These are phyloP conservation scores for Schizopygopsis pylzovi DNA, from an alignment of 2,797 vertebrate species.

Conservation along the genomic window DNA sequence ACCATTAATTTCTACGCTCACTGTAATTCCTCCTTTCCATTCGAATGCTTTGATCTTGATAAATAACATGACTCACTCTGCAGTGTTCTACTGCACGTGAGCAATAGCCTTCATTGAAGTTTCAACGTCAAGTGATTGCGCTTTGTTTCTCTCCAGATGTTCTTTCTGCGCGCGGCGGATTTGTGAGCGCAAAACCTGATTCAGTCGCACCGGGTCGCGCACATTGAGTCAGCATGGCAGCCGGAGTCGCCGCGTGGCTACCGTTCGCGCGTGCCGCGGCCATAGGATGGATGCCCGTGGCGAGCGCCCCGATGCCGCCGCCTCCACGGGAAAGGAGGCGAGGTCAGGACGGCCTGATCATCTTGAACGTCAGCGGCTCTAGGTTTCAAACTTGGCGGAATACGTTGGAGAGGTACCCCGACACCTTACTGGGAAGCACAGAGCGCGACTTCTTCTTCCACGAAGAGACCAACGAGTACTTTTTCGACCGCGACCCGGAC, in stretches of 20 bases:
- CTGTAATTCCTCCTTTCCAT: background rate
- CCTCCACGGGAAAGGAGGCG: slow-evolving; percentile 82
- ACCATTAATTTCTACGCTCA: background rate
- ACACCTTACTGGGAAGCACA: slow-evolving; percentile 93
- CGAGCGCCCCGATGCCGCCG: slow-evolving; percentile 88
- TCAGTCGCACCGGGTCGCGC: slow-evolving; percentile 52
- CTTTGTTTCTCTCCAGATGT: slow-evolving; percentile 63
- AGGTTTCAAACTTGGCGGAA: slow-evolving; percentile 95
- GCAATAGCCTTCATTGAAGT: slow-evolving; percentile 3
- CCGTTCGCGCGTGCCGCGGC: slow-evolving; percentile 95
- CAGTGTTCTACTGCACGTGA: background rate
- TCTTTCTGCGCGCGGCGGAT: slow-evolving; percentile 28
- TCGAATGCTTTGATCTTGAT: slow-evolving; percentile 21
- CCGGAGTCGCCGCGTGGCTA: slow-evolving; percentile 92
- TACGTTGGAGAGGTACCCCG: slow-evolving; percentile 93
- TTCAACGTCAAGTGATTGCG: slow-evolving; percentile 14
- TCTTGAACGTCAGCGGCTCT: slow-evolving; percentile 92
- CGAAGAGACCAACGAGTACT: slow-evolving; percentile 90
- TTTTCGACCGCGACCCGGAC: slow-evolving; percentile 97
- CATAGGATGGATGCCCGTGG: slow-evolving; percentile 97
- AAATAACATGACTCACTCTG: background rate
- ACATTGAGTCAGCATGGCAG: slow-evolving; percentile 83
- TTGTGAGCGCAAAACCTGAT: slow-evolving; percentile 59
- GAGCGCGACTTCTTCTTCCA: slow-evolving; percentile 97
- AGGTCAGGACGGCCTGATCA: slow-evolving; percentile 84